Evolutionary conservation across 2,113 vertebrate genomes (phyloP).

Genomic region (Varanus komodoensis): DNA sequence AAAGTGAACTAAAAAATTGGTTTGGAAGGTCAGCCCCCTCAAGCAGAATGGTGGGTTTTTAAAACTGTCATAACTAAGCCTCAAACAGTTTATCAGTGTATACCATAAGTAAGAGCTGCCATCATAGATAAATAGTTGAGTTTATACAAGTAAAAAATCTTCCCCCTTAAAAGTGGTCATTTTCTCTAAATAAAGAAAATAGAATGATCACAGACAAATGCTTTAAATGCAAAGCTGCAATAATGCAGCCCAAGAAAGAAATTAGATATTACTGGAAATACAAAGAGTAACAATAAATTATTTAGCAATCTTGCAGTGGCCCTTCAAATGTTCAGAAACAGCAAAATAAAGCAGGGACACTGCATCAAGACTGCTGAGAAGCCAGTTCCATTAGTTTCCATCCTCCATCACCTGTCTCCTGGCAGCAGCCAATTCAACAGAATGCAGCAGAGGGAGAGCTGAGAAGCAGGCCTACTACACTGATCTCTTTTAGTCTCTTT

Average conservation of each 20-base stretch:
- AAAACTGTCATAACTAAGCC: not conserved
- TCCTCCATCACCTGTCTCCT: too few species aligned
- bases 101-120: not conserved
- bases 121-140: not conserved
- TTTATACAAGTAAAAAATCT: not conserved
- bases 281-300: not conserved
- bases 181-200: not conserved
- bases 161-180: not conserved
- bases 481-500: too few species aligned
- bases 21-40: constrained; percentile 4
- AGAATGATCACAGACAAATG: not conserved
- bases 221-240: not conserved
- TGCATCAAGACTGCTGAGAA: too few species aligned
- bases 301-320: not conserved
- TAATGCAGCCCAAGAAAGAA: not conserved
- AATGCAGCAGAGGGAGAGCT: not conserved
- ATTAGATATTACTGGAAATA: not conserved
- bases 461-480: not conserved
- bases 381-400: too few species aligned
- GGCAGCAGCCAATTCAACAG: not conserved
- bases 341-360: too few species aligned
- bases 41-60: not conserved
- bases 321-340: too few species aligned
- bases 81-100: not conserved
- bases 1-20: constrained; percentile 1